Percentiles rank a stretch among this genome's conserved stretches.
Evolutionary conservation across 2,888 invertebrate genomes (phyloP).

Genomic region (Trimorus sp.): DNA sequence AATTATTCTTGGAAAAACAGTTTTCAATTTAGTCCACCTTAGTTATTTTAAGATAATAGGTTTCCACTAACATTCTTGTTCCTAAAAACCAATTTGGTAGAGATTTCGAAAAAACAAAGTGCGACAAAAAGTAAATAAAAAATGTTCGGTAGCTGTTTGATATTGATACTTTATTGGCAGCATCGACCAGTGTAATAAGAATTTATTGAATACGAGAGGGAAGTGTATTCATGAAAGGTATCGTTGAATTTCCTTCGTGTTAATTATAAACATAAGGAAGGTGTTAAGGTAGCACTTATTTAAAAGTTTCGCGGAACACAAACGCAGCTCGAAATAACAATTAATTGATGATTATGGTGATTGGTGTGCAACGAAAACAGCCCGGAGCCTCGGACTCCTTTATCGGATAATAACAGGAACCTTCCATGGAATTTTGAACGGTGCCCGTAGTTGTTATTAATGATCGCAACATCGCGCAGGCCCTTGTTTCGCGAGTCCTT

Average conservation of each 20-base stretch:
- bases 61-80: too few species aligned
- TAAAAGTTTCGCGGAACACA: slow-evolving; percentile 43
- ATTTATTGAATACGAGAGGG: slow-evolving; percentile 22
- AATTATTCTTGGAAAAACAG: too few species aligned
- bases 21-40: too few species aligned
- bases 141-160: neutral
- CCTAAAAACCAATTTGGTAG: too few species aligned
- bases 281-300: slow-evolving; percentile 61
- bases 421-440: slow-evolving; percentile 74
- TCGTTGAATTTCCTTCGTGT: slow-evolving; percentile 8
- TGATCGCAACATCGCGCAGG: slow-evolving; percentile 67
- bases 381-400: slow-evolving; percentile 69
- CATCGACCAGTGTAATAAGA: slow-evolving; percentile 25
- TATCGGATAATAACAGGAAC: slow-evolving; percentile 74
- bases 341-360: slow-evolving; percentile 78
- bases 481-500: slow-evolving; percentile 39
- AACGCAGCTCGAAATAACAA: slow-evolving; percentile 68
- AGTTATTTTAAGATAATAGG: too few species aligned
- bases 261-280: slow-evolving; percentile 57
- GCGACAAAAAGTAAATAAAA: too few species aligned
- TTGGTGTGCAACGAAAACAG: slow-evolving; percentile 74
- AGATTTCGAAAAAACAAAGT: too few species aligned
- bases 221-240: slow-evolving; percentile 16
- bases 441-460: slow-evolving; percentile 75
- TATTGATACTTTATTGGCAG: slow-evolving; percentile 24